phyloP scores from a whole-genome alignment of 2,888 invertebrate genomes.

The Atrina japonica region DNA sequence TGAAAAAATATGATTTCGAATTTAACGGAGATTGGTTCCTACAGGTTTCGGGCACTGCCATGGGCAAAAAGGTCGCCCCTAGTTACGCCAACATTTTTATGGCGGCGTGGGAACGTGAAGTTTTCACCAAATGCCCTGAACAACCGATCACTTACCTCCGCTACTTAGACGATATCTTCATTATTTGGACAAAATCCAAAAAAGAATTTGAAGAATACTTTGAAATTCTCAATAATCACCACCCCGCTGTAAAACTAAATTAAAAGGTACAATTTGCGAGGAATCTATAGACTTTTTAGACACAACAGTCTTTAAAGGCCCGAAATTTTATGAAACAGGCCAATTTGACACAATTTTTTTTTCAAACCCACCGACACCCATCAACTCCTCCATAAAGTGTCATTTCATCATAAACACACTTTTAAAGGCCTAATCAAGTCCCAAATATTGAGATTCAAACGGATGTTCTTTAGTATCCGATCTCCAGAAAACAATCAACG shows the following conservation, averaged over 20 bases:
- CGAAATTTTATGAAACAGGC: neutral
- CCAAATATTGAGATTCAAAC: conserved; percentile 13
- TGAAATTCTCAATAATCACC: neutral
- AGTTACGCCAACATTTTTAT: too few relatives aligned
- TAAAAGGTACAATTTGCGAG: neutral
- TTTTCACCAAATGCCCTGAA: too few relatives aligned
- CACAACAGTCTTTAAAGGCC: conserved; percentile 12
- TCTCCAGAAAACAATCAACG: too few relatives aligned
- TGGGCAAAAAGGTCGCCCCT: too few relatives aligned
- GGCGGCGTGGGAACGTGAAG: too few relatives aligned
- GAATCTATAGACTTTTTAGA: conserved; percentile 11
- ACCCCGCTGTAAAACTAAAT: conserved; percentile 1
- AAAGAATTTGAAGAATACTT: too few relatives aligned
- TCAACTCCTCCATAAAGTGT: conserved; percentile 23
- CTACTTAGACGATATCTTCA: too few relatives aligned
- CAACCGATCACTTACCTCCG: too few relatives aligned
- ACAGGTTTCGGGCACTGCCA: too few relatives aligned
- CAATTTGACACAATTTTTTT: conserved; percentile 11
- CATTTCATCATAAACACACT: conserved; percentile 26
- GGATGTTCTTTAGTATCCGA: neutral
- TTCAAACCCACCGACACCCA: conserved; percentile 25
- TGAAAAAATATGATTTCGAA: too few relatives aligned
- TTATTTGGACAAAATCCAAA: too few relatives aligned
- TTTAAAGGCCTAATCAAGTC: conserved; percentile 26
- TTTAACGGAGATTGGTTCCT: too few relatives aligned